Evolutionary conservation across 2,113 vertebrate species (phyloP).

Genomic region (Rhombomys opimus): DNA sequence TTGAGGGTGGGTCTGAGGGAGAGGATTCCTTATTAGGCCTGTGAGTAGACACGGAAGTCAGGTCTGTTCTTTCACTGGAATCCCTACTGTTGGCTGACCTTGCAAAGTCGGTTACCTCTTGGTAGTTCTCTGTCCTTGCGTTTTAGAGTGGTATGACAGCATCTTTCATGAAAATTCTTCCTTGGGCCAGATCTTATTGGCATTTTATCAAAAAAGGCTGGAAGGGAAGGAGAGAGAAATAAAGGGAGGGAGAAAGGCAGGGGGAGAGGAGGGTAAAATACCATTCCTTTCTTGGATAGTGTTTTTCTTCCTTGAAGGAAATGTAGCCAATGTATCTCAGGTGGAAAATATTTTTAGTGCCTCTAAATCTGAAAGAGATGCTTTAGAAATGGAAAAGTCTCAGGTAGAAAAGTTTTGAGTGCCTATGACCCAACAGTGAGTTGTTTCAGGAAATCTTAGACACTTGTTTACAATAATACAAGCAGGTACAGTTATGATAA

Average conservation of each 20-base stretch:
- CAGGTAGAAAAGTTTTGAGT: conserved; percentile 54
- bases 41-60: neutral
- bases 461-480: conserved; percentile 10
- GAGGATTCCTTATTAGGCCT: neutral
- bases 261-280: neutral
- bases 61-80: neutral
- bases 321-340: conserved; percentile 46
- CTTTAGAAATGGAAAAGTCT: conserved; percentile 46
- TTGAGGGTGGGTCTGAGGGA: neutral
- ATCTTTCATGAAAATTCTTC: conserved; percentile 7
- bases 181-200: neutral
- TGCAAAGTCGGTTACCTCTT: neutral
- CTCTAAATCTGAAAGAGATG: conserved; percentile 46
- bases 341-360: conserved; percentile 59
- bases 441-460: conserved; percentile 58
- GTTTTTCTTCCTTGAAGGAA: neutral
- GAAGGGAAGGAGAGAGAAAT: neutral
- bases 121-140: neutral
- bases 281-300: neutral
- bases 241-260: neutral
- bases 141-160: neutral
- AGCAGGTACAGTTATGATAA: neutral
- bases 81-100: neutral
- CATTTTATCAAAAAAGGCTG: neutral
- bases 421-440: conserved; percentile 24